Base-by-base conservation (phyloP, 2,113 vertebrate species). In the Lophotis ruficrista region DNA sequence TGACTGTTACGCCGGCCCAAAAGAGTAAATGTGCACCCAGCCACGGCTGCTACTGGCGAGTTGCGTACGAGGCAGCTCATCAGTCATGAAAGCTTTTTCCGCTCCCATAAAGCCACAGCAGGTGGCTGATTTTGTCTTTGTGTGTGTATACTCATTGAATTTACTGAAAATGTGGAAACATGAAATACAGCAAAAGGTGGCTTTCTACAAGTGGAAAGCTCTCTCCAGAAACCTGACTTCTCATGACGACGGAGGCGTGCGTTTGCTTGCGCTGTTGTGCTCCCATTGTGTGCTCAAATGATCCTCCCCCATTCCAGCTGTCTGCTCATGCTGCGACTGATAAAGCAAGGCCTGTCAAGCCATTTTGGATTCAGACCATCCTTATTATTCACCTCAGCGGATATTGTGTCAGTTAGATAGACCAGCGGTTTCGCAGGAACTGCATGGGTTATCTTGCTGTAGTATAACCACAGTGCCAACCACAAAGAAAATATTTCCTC, bases 401-500 rank as follows among this genome's bases (percentile, higher is more conserved):
- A 89, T 76, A 62, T 9, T 54, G 66, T 45, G 64, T 78, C 71
- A 18, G 48, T 62, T 43, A 87, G 87, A 66, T 84, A 93, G 58
- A 38, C 4, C 25, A 41, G 68, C 28, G 65, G 94, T 62, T 83
- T 60, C 62, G 72, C 38, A 89, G 77, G 54, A 93, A 66, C 47
- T 38, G 37, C 9, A 6, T 12, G 77, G 47, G 37, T 68, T 91
- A 53, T 87, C 48, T 78, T 38, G 10, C 41, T 86, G 4, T 3
- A 45, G 43, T n/a, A 51, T 48, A 65, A 83, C 56, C 73, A 54
- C 69, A 73, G 58, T 27, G 43, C 31, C 82, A 91, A 80, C 88
- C 90, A 89, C 84, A 94, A 87, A 83, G 91, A 92, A 95, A 96
- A 93, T 90, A 85, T 71, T 95, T 96, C 88, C 69, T 0, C 37